A percentile compares a stretch with the other conserved stretches of the same genome.
These are phyloP conservation scores for Drosophila kuntzei DNA, from an alignment of 2,888 invertebrate genomes.

Conservation along the genomic window DNA sequence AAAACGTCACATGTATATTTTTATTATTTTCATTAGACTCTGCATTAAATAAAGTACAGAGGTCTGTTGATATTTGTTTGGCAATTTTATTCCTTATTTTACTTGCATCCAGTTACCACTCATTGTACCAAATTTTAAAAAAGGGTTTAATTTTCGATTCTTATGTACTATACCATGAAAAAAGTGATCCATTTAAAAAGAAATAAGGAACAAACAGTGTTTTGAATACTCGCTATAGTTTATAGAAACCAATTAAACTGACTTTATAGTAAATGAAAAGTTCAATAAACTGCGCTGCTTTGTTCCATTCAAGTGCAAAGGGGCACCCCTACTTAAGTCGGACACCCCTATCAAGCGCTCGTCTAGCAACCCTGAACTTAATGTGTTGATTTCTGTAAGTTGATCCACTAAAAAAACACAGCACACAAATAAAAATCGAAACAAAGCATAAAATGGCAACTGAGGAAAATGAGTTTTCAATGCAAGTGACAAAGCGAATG, in stretches of 20 bases:
- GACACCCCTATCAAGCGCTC: neutral
- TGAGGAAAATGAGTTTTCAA: slow-evolving; percentile 55
- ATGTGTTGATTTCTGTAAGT: slow-evolving; percentile 71
- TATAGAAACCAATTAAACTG: slow-evolving; percentile 28
- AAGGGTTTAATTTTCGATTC: too few relatives aligned
- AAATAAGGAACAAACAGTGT: too few relatives aligned
- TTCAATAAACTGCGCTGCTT: slow-evolving; percentile 36
- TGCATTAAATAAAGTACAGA: too few relatives aligned
- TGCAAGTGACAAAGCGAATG: slow-evolving; percentile 36
- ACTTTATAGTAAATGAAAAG: slow-evolving; percentile 29
- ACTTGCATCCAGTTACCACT: too few relatives aligned
- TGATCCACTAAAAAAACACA: slow-evolving; percentile 53
- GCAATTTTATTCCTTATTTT: too few relatives aligned
- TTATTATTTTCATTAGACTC: too few relatives aligned
- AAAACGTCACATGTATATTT: too few relatives aligned
- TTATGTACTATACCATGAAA: too few relatives aligned
- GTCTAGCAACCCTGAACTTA: slow-evolving; percentile 45
- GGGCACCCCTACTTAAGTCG: neutral
- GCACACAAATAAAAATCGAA: neutral
- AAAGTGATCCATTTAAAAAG: too few relatives aligned
- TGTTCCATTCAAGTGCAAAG: slow-evolving; percentile 30
- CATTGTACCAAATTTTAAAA: too few relatives aligned
- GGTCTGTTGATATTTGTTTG: too few relatives aligned
- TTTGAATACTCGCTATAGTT: too few relatives aligned
- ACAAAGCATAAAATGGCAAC: slow-evolving; percentile 20